Base-by-base conservation (phyloP, 2,888 invertebrate genomes). In the Aleiodes leptofemur region DNA sequence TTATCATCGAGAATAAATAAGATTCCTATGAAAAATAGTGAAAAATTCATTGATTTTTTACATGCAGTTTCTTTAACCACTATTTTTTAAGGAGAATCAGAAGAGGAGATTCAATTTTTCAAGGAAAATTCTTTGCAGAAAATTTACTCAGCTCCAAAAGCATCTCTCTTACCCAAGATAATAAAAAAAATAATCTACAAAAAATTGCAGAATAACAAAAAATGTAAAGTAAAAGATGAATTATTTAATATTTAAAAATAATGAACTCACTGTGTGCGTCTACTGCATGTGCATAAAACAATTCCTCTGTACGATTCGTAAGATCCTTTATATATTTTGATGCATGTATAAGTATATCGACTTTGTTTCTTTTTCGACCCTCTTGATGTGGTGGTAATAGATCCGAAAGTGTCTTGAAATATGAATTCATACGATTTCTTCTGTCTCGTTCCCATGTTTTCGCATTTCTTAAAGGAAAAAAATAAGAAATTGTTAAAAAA, bases 371-470 rank as follows among this genome's bases (percentile, higher is more conserved):
- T 66, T 92, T 92, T 81, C 92, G 91, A 16, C 92, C 92, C 59
- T 91, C 91, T 81, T 91, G 90, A 83, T 90, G 90, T 38, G 90
- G 90, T 23, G 92, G 92, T 69, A 92, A 82, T 66, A 91, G 87
- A 82, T 91, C 91, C 69, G 90, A 88, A 71, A 92, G 85, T 6
- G 89, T 89, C 77, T 88, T 88, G 87, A 92, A 92, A 57, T 90
- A 90, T 13, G 90, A 87, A 83, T 94, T 94, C 85, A 94, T 91
- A 86, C 94, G 92, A 82, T 92, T 92, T 83, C 94, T 90, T 84
- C 94, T 91, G 84, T 93, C 92, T 83, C 93, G 91, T 90, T 94
- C 94, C 94, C 94, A 94, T 90, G 93, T 92, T 84, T 93, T 91
- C 80, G 92, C 92, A 84, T 93, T 92, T 86, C 93, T 93, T 84